A percentile compares a stretch with the other conserved stretches of the same genome.
Evolutionary conservation across 1,140 invertebrate genomes (phyloP).

Genomic region (Zaprionus camerounensis): DNA sequence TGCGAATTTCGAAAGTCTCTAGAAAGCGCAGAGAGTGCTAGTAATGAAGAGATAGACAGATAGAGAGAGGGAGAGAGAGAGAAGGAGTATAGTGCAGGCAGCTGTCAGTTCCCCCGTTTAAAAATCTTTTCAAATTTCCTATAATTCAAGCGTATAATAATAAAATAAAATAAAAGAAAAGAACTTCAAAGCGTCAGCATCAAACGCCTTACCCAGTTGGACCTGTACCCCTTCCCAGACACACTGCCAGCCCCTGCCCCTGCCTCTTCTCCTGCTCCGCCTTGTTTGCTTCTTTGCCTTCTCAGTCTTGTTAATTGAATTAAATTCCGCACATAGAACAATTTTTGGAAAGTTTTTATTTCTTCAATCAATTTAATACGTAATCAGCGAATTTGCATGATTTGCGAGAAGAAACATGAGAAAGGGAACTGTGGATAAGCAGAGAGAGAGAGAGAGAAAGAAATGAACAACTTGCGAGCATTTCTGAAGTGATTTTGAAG

Average conservation of each 20-base stretch:
- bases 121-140: conserved; percentile 40
- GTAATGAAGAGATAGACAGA: too few species aligned
- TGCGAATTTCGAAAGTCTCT: conserved; percentile 38
- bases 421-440: conserved; percentile 2
- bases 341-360: conserved; percentile 37
- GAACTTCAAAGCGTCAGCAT: conserved; percentile 41
- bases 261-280: not conserved
- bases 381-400: conserved; percentile 72
- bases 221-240: conserved; percentile 13
- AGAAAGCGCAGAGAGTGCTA: conserved; percentile 24
- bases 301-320: conserved; percentile 60
- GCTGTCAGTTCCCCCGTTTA: not conserved
- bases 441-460: not conserved
- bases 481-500: conserved; percentile 65
- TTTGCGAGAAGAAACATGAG: conserved; percentile 43
- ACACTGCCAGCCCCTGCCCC: not conserved
- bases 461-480: conserved; percentile 57
- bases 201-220: conserved; percentile 18
- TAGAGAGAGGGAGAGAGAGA: too few species aligned
- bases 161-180: not conserved
- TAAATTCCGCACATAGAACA: conserved; percentile 45
- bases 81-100: not conserved
- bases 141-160: conserved; percentile 42
- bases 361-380: conserved; percentile 67
- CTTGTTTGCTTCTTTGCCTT: conserved; percentile 5